phyloP scores from a whole-genome alignment of 2,113 vertebrate species.

The Myotis lucifugus region DNA sequence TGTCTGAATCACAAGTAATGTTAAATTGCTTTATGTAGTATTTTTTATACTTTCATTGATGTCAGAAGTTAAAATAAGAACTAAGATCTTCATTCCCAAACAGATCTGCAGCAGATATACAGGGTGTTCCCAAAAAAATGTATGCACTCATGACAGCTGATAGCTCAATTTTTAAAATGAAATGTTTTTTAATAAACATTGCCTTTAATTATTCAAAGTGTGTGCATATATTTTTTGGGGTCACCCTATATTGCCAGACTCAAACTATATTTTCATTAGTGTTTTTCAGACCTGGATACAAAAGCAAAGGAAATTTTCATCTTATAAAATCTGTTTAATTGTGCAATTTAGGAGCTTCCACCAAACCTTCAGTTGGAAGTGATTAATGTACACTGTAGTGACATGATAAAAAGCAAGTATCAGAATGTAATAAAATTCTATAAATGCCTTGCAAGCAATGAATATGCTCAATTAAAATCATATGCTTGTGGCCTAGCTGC shows the following conservation, averaged over 20 bases:
- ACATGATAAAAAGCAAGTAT: conserved; percentile 42
- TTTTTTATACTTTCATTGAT: not conserved
- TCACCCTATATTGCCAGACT: not conserved
- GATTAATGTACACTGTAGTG: conserved; percentile 13
- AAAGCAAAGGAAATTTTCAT: conserved; percentile 24
- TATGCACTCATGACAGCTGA: no score
- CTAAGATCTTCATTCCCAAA: not conserved
- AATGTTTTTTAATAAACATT: no score
- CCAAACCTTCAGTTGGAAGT: conserved; percentile 16
- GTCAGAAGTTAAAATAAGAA: conserved; percentile 25
- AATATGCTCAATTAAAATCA: conserved; percentile 35
- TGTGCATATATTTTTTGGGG: no score
- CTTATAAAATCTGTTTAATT: conserved; percentile 47
- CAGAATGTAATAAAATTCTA: conserved; percentile 30
- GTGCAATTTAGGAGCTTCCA: not conserved
- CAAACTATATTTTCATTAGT: not conserved
- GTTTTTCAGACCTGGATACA: conserved; percentile 27
- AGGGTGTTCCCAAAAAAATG: no score
- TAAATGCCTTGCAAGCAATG: conserved; percentile 21
- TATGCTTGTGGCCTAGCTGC: not conserved
- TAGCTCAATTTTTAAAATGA: no score
- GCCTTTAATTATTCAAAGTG: no score
- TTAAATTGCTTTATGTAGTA: conserved; percentile 23
- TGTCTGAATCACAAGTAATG: conserved; percentile 32
- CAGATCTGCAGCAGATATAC: not conserved